Base-by-base conservation (phyloP, 2,888 invertebrate species). In the Aspidapion aeneum region DNA sequence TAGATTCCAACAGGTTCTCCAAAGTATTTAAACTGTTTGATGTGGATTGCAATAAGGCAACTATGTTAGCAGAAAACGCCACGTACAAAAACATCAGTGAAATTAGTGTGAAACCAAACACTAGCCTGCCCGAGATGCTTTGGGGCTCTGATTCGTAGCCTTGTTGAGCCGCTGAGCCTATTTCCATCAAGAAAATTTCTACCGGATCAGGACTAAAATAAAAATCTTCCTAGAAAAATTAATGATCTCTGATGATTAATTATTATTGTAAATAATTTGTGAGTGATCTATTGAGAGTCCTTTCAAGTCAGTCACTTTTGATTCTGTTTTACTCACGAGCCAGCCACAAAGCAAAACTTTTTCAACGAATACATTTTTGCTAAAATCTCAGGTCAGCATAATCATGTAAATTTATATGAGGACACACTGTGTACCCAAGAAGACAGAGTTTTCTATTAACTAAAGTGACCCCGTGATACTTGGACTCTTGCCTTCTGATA, bases 31-130 rank as follows among this genome's bases (percentile, higher is more conserved):
- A 84, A 56, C 84, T 83, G 61, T 81, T 78, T 0, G 87, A 84
- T 0, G 87, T 85, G 0, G 88, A 85, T 70, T 88, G 88, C 1
- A 89, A 80, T 9, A 89, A 77, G 3, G 87, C 87, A 1, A 89
- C 87, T 55, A 89, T 87, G 74, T 86, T 87, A 0, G 88, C 89
- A 0, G 87, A 85, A 72, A 87, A 89, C 0, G 88, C 85, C 0
- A 86, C 85, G 74, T 87, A 88, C 17, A 89, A 74, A 59, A 84
- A 83, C 83, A 85, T 83, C 17, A 84, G 74, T 0, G 81, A 77
- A 5, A 75, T 62, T 59, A 78, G 75, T 0, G 74, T 68, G 35
- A 76, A 73, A 21, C 78, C 69, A 1, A 75, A 74, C 0, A 75
- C 71, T 18, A 76, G 75, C 59, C 84, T 78, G 18, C 85, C 86